Evolutionary conservation across 2,797 vertebrate genomes (phyloP), one percentile per base, ranked within the genome.

Genomic region (Lepilemur ruficaudatus): DNA sequence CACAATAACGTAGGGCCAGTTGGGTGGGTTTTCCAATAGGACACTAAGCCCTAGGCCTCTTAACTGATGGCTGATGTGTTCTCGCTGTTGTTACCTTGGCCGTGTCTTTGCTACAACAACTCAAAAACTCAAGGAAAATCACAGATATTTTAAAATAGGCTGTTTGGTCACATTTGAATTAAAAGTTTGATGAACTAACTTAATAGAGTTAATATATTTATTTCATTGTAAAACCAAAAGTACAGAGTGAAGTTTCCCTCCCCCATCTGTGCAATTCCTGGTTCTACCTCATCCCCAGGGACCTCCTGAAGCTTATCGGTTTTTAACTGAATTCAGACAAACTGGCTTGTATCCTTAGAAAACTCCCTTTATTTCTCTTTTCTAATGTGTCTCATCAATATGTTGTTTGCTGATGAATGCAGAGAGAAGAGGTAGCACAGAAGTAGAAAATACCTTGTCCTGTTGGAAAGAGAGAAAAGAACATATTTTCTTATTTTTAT

Each of bases 311-410:
- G 14, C 30, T 63, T 32, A n/a, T 4, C 5, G 41, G 12, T 79
- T 87, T 81, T 96, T 65, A 61, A 73, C 22, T 61, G n/a, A 78
- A 46, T 43, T 85, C 52, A 61, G n/a, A 86, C n/a, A 94, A 84
- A 52, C 15, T 11, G 23, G 5, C 12, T 55, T 63, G 0, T 84
- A 59, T 55, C 63, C 14, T 43, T 30, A 72, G 13, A 73, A 2
- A 75, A 59, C 8, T 18, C 41, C 13, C 1, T 75, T 81, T 17
- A 23, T n/a, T 75, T 75, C 30, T 76, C 14, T 89, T 87, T 84
- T 65, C 80, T 46, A 30, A 50, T 1, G 7, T 46, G 13, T 57
- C 89, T 89, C 38, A 50, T 76, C 17, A 75, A 91, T 18, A 63
- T 82, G 12, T 38, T 88, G 67, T 48, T 85, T 95, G 94, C 43